These are phyloP conservation scores for Sardina pilchardus DNA, from an alignment of 2,113 vertebrate species.

Conservation along the genomic window DNA sequence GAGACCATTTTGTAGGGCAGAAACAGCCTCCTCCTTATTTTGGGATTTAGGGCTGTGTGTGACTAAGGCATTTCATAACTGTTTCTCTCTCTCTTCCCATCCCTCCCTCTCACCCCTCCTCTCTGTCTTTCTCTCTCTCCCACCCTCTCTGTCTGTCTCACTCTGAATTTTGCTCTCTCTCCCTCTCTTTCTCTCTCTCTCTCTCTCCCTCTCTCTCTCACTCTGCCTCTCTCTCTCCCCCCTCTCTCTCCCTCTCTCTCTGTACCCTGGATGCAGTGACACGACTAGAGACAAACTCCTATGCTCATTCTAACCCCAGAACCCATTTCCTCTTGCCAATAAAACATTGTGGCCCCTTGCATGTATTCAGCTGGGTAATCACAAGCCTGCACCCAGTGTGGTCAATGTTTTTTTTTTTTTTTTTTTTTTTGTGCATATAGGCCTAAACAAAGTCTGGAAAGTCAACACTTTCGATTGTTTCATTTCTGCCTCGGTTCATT, in stretches of 20 bases:
- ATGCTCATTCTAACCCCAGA: conserved; percentile 2
- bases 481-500: background rate
- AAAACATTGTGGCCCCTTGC: background rate
- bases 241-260: background rate
- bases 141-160: background rate
- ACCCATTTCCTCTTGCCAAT: background rate
- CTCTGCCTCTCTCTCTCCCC: background rate
- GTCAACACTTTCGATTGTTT: background rate
- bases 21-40: conserved; percentile 51
- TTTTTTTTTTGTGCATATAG: background rate
- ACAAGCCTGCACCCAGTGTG: background rate
- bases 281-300: conserved; percentile 8
- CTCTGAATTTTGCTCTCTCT: background rate
- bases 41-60: conserved; percentile 53
- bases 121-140: background rate
- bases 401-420: background rate
- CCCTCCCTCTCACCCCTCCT: background rate
- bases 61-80: conserved; percentile 51
- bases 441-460: background rate
- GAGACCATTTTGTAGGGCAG: conserved; percentile 48
- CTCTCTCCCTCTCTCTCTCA: background rate
- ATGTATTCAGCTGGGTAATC: background rate
- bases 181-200: background rate
- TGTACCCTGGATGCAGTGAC: conserved; percentile 9
- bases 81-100: background rate